phyloP scores from a whole-genome alignment of 2,113 vertebrate genomes.

The Isichthys henryi region DNA sequence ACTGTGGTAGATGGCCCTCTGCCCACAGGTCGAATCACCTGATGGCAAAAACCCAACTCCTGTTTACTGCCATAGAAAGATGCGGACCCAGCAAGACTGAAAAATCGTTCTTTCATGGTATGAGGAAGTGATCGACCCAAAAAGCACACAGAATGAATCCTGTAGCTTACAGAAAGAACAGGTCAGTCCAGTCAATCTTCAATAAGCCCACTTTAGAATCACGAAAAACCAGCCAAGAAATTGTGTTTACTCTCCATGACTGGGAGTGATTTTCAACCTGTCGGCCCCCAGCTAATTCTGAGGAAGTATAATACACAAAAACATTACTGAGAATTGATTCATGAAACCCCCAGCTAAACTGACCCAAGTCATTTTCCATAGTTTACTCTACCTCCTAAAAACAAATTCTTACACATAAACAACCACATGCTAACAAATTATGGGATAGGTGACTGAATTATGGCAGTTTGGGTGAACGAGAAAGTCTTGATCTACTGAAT shows the following conservation, averaged over 20 bases:
- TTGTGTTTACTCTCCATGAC: not conserved
- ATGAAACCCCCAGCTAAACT: not conserved
- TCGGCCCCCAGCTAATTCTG: not conserved
- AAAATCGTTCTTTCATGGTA: not conserved
- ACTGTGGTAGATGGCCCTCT: conserved; percentile 87
- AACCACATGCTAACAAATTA: not conserved
- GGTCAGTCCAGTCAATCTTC: not conserved
- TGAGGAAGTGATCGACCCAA: not conserved
- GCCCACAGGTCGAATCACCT: conserved; percentile 89
- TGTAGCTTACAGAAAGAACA: not conserved
- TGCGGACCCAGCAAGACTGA: not conserved
- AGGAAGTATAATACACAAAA: not conserved
- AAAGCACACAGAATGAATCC: not conserved
- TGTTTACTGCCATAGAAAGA: not conserved
- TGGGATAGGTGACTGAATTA: not conserved
- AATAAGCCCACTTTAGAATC: not conserved
- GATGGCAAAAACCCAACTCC: not conserved
- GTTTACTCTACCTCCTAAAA: not conserved
- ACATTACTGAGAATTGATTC: not conserved
- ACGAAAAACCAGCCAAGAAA: not conserved
- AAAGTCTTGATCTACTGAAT: not conserved
- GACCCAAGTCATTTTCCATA: not conserved
- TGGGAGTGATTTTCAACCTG: not conserved
- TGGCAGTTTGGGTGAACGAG: not conserved
- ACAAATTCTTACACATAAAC: not conserved